phyloP scores from a whole-genome alignment of 2,888 invertebrate genomes.

The Drosophila mimica region DNA sequence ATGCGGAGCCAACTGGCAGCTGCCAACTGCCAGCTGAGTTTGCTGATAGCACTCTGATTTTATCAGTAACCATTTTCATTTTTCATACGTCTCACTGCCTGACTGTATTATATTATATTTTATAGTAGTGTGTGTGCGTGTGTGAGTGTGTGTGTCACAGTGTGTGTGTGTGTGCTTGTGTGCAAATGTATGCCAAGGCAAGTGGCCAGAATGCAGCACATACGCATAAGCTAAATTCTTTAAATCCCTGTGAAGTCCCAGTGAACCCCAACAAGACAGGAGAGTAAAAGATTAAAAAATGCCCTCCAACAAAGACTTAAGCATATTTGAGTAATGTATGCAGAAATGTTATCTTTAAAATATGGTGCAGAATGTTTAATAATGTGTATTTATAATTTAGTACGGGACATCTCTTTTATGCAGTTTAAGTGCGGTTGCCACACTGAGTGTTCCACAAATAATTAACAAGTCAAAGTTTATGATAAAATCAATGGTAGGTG shows the following conservation, averaged over 20 bases:
- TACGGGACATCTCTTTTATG: background rate
- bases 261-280: constrained; percentile 25
- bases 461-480: constrained; percentile 40
- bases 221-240: constrained; percentile 66
- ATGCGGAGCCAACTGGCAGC: constrained; percentile 63
- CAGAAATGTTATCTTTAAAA: background rate
- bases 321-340: background rate
- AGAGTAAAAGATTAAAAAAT: background rate
- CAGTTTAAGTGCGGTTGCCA: background rate
- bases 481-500: constrained; percentile 43
- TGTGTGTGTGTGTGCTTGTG: constrained; percentile 14
- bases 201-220: constrained; percentile 66
- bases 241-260: constrained; percentile 49
- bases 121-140: constrained; percentile 14
- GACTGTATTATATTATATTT: constrained; percentile 60
- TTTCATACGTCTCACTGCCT: constrained; percentile 57
- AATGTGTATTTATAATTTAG: background rate
- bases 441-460: constrained; percentile 24
- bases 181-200: constrained; percentile 66
- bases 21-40: constrained; percentile 58
- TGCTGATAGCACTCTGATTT: constrained; percentile 75
- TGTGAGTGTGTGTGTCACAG: constrained; percentile 11
- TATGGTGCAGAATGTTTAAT: background rate
- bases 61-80: constrained; percentile 81
- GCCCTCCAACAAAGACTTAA: background rate